Evolutionary conservation across 2,797 vertebrate species (phyloP).

Genomic region (Oreonectes daqikongensis): DNA sequence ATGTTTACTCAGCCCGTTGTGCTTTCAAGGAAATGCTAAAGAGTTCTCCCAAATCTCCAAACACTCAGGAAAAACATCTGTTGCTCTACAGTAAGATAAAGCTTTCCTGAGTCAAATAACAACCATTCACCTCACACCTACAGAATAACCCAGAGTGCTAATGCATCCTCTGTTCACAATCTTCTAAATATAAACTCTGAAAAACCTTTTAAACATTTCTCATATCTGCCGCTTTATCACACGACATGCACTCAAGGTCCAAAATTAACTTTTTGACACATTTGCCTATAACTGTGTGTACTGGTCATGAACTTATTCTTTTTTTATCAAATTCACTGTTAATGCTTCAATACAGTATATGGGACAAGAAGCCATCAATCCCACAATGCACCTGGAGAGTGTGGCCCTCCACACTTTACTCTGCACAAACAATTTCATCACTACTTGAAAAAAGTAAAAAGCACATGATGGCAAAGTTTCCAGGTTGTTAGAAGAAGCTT

Average conservation of each 20-base stretch:
- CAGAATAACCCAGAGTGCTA: conserved; percentile 28
- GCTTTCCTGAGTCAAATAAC: neutral
- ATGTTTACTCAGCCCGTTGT: neutral
- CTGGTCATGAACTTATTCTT: neutral
- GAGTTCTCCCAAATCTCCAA: neutral
- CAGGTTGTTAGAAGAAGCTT: neutral
- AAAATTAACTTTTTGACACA: neutral
- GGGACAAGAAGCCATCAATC: too few relatives aligned
- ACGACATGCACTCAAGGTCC: conserved; percentile 18
- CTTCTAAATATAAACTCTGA: conserved; percentile 47
- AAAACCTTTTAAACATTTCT: conserved; percentile 24
- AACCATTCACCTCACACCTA: conserved; percentile 44
- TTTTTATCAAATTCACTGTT: neutral
- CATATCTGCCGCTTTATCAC: conserved; percentile 38
- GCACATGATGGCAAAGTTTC: neutral
- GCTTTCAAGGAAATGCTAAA: neutral
- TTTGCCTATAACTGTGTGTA: neutral
- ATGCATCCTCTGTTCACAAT: conserved; percentile 18
- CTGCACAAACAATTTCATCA: too few relatives aligned
- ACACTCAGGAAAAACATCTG: neutral
- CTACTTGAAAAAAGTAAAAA: neutral
- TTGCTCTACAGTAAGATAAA: conserved; percentile 8
- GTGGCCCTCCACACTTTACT: too few relatives aligned
- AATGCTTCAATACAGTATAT: too few relatives aligned
- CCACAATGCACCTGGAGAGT: too few relatives aligned